Evolutionary conservation across 2,797 vertebrate species (phyloP).

Genomic region (Hyperoplus lanceolatus): DNA sequence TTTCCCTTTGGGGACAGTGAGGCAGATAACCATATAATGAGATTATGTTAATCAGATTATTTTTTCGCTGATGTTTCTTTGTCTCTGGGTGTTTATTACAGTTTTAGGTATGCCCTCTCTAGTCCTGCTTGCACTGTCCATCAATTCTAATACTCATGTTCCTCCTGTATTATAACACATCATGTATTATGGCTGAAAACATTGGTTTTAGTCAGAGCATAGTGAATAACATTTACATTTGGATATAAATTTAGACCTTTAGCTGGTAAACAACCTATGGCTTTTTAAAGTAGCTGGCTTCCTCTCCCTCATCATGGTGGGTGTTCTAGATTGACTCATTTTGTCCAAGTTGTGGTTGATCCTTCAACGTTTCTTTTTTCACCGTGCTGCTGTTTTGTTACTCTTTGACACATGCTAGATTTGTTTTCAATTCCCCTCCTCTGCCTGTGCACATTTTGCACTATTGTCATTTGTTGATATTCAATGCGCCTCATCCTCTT

Average conservation of each 20-base stretch:
- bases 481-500: neutral
- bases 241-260: too few relatives aligned
- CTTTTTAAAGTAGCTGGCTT: neutral
- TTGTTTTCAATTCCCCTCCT: constrained; percentile 11
- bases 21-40: constrained; percentile 15
- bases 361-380: constrained; percentile 16
- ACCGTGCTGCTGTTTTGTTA: neutral
- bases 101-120: constrained; percentile 18
- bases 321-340: constrained; percentile 7
- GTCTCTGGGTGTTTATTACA: constrained; percentile 20
- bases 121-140: neutral
- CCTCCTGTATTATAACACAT: neutral
- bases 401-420: neutral
- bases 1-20: constrained; percentile 26
- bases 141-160: neutral
- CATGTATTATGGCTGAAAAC: constrained; percentile 20
- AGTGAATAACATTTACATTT: too few relatives aligned
- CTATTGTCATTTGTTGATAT: constrained; percentile 11
- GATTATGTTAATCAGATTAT: constrained; percentile 37
- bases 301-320: neutral
- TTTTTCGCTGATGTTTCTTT: constrained; percentile 40
- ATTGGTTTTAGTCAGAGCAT: constrained; percentile 1
- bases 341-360: constrained; percentile 16
- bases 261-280: too few relatives aligned
- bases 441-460: neutral